Conservation (phyloP, 2,888 invertebrate genomes). For the Cephus pygmeus region DNA sequence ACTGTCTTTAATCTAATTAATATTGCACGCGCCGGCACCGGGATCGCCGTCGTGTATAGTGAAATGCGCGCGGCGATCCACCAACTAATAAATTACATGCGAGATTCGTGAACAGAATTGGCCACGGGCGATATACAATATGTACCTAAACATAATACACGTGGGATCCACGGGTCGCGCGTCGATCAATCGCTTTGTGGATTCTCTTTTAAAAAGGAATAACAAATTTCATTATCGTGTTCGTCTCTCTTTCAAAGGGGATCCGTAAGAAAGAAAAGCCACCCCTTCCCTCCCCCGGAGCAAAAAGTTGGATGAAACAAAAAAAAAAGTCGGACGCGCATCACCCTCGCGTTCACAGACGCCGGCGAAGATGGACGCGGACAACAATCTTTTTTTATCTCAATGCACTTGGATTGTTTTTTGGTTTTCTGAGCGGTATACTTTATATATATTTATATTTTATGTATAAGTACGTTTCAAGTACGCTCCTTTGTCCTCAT, state of each 20-base stretch:
- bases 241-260: background rate
- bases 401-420: slow-evolving; percentile 14
- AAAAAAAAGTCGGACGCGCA: no score
- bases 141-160: no score
- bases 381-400: no score
- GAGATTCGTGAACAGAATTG: slow-evolving; percentile 23
- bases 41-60: slow-evolving; percentile 33
- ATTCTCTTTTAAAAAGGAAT: slow-evolving; percentile 9
- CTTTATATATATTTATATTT: slow-evolving; percentile 31
- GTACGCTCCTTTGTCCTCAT: background rate
- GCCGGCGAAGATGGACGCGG: no score
- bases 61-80: slow-evolving; percentile 15
- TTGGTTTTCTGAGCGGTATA: slow-evolving; percentile 33
- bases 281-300: no score
- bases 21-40: slow-evolving; percentile 66
- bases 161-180: background rate
- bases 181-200: background rate
- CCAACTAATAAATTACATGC: slow-evolving; percentile 32
- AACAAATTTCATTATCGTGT: slow-evolving; percentile 1
- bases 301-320: no score
- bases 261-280: no score
- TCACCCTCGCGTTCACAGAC: no score
- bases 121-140: background rate
- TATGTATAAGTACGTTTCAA: slow-evolving; percentile 31
- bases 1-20: slow-evolving; percentile 49